Percentiles rank a stretch among this genome's conserved stretches.
Evolutionary conservation across 2,888 invertebrate species (phyloP).

Genomic region (Ennomos erosarius): DNA sequence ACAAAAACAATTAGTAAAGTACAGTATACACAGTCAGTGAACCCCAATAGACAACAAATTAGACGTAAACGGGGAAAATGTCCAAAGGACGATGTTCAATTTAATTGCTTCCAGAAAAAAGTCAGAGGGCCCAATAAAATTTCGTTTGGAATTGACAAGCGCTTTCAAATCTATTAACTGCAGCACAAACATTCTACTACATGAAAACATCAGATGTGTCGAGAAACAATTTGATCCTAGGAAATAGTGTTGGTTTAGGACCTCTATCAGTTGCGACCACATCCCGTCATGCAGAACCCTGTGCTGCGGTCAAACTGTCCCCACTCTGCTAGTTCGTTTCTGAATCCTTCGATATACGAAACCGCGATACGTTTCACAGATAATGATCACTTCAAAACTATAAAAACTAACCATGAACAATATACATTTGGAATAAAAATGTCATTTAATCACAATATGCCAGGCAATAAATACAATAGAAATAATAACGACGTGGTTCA

Average conservation of each 20-base stretch:
- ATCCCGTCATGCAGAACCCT: constrained; percentile 50
- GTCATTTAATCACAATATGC: constrained; percentile 40
- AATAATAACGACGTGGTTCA: constrained; percentile 40
- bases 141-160: constrained; percentile 31
- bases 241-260: constrained; percentile 44
- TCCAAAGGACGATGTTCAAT: constrained; percentile 19
- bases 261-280: constrained; percentile 53
- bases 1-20: constrained; percentile 19
- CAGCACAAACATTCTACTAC: constrained; percentile 21
- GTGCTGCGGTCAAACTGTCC: constrained; percentile 48
- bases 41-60: constrained; percentile 23
- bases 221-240: constrained; percentile 43
- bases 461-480: constrained; percentile 38
- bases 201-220: constrained; percentile 29
- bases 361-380: constrained; percentile 34
- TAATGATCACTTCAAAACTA: constrained; percentile 34
- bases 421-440: constrained; percentile 48
- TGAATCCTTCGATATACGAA: constrained; percentile 29
- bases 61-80: constrained; percentile 19
- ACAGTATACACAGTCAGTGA: constrained; percentile 8
- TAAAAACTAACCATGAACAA: constrained; percentile 31
- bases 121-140: constrained; percentile 31
- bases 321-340: constrained; percentile 39
- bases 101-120: constrained; percentile 28
- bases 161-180: constrained; percentile 31